phyloP scores from a whole-genome alignment of 1,140 invertebrate species.

The Leptoteleia sp. region DNA sequence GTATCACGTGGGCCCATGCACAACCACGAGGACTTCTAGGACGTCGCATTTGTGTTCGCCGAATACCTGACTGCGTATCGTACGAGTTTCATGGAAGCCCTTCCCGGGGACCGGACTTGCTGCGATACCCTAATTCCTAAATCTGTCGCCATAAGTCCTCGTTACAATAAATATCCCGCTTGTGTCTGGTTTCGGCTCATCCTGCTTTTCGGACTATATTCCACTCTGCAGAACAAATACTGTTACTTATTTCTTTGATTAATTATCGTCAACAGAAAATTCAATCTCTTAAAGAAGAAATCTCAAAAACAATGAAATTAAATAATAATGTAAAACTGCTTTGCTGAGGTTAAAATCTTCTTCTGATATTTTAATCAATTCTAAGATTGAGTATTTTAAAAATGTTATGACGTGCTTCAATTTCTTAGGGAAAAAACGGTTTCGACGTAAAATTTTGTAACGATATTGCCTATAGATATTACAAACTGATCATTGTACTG shows the following conservation, averaged over 20 bases:
- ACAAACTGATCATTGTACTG: too few relatives aligned
- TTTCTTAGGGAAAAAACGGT: slow-evolving; percentile 6
- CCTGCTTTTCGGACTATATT: slow-evolving; percentile 67
- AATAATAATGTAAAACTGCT: too few relatives aligned
- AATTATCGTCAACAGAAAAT: slow-evolving; percentile 35
- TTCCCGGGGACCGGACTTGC: slow-evolving; percentile 74
- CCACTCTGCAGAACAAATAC: slow-evolving; percentile 51
- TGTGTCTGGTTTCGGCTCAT: slow-evolving; percentile 72
- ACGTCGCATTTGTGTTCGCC: slow-evolving; percentile 73
- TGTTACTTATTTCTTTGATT: slow-evolving; percentile 46
- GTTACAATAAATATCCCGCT: slow-evolving; percentile 81
- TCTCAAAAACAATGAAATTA: too few relatives aligned
- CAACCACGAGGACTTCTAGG: slow-evolving; percentile 69
- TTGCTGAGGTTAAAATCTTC: too few relatives aligned
- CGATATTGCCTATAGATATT: too few relatives aligned
- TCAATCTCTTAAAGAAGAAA: too few relatives aligned
- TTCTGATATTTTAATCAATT: too few relatives aligned
- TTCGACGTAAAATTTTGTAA: not conserved
- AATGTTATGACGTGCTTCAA: not conserved
- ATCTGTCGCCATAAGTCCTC: slow-evolving; percentile 82
- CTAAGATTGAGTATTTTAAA: too few relatives aligned
- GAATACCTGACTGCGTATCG: slow-evolving; percentile 71
- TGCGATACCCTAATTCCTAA: slow-evolving; percentile 81
- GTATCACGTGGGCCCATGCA: slow-evolving; percentile 77
- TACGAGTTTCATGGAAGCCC: slow-evolving; percentile 75